These are phyloP conservation scores for Riptortus pedestris DNA, from an alignment of 1,140 invertebrate genomes.

Conservation along the genomic window DNA sequence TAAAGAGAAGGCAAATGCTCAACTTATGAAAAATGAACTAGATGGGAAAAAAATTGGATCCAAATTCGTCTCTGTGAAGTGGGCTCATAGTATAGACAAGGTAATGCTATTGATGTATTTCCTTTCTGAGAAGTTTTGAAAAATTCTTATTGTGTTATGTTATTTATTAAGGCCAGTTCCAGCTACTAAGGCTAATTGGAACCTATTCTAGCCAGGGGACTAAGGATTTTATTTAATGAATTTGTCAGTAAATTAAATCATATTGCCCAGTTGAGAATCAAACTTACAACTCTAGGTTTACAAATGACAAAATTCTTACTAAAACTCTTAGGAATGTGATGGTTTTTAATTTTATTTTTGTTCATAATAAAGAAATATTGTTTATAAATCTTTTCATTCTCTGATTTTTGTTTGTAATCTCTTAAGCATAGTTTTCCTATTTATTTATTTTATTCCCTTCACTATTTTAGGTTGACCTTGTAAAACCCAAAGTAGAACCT, in stretches of 20 bases:
- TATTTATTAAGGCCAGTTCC: too few relatives aligned
- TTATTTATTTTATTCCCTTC: conserved; percentile 14
- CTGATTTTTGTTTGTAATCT: too few relatives aligned
- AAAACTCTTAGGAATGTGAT: too few relatives aligned
- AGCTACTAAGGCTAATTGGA: background rate
- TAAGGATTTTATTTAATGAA: too few relatives aligned
- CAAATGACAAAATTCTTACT: too few relatives aligned
- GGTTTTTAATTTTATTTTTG: too few relatives aligned
- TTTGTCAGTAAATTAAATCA: too few relatives aligned
- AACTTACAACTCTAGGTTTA: too few relatives aligned
- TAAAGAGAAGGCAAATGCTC: conserved; percentile 51
- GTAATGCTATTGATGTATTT: conserved; percentile 45
- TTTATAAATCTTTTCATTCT: too few relatives aligned
- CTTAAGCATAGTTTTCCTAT: background rate
- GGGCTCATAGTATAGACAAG: conserved; percentile 63
- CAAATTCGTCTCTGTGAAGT: conserved; percentile 66
- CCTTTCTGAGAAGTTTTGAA: conserved; percentile 14
- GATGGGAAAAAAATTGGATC: conserved; percentile 63
- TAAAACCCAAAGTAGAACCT: conserved; percentile 59
- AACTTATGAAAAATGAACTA: conserved; percentile 52
- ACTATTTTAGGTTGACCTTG: conserved; percentile 53
- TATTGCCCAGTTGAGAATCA: too few relatives aligned
- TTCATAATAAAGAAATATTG: too few relatives aligned
- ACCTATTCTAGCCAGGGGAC: conserved; percentile 6
- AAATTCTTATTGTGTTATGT: conserved; percentile 22